phyloP scores from a whole-genome alignment of 2,113 vertebrate species.

The Aplodontia rufa region DNA sequence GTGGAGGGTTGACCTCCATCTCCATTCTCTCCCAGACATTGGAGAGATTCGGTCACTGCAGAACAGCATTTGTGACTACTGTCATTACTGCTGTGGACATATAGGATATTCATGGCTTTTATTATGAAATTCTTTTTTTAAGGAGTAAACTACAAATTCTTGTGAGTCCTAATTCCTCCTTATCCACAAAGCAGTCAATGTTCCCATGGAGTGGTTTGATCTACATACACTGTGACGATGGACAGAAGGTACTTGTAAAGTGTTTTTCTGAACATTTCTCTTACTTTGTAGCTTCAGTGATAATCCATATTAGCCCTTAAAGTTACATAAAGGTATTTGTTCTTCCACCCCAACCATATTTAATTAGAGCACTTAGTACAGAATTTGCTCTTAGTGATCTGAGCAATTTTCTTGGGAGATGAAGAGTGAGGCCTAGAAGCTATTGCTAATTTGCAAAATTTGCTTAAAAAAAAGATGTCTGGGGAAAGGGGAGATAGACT shows the following conservation, averaged over 20 bases:
- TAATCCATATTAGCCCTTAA: neutral
- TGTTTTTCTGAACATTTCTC: neutral
- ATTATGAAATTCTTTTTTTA: conserved; percentile 51
- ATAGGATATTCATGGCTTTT: neutral
- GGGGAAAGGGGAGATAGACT: neutral
- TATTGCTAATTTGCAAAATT: neutral
- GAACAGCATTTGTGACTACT: neutral
- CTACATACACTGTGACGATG: conserved; percentile 90
- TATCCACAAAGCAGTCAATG: conserved; percentile 87
- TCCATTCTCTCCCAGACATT: neutral
- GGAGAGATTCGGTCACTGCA: neutral
- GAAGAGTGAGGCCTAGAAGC: neutral
- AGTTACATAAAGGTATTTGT: neutral
- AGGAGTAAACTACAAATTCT: conserved; percentile 92
- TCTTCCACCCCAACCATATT: neutral
- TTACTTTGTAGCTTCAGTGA: neutral
- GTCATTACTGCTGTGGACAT: neutral
- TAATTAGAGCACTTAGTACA: neutral
- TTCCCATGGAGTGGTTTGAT: conserved; percentile 95
- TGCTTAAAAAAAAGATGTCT: neutral
- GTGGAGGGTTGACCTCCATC: neutral
- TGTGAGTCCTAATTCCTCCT: conserved; percentile 94
- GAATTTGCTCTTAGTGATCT: neutral
- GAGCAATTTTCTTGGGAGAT: neutral
- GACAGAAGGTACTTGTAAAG: conserved; percentile 89